phyloP scores from a whole-genome alignment of 2,113 vertebrate genomes.

The Australoheros scitulus region DNA sequence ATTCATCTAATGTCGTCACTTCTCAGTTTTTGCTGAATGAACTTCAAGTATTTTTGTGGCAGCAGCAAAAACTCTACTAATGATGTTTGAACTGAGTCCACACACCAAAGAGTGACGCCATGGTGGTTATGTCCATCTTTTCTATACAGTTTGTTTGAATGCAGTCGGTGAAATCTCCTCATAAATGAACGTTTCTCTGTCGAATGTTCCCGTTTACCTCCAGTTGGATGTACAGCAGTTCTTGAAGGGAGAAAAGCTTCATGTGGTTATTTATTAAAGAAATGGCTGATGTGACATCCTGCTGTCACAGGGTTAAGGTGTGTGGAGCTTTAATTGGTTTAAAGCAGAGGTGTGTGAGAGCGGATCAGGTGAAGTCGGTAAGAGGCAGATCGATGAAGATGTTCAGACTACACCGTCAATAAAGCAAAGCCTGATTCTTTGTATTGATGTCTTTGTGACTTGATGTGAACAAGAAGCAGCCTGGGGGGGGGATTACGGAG shows the following conservation, averaged over 20 bases:
- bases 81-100: not conserved
- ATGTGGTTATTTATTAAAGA: not conserved
- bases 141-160: not conserved
- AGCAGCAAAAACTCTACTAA: not conserved
- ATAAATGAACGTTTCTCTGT: not conserved
- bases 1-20: too few relatives aligned
- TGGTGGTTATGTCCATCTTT: not conserved
- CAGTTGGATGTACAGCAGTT: not conserved
- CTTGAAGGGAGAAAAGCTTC: not conserved
- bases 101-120: not conserved
- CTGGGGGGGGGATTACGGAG: constrained; percentile 17
- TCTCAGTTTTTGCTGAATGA: too few relatives aligned
- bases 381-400: constrained; percentile 21
- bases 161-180: not conserved
- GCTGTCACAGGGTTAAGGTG: not conserved
- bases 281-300: not conserved
- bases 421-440: constrained; percentile 7
- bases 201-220: not conserved
- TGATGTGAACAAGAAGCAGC: constrained; percentile 4
- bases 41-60: too few relatives aligned
- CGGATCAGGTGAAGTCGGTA: constrained; percentile 11
- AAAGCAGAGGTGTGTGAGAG: not conserved
- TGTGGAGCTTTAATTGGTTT: not conserved
- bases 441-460: constrained; percentile 24
- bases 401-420: constrained; percentile 30